Base-by-base conservation (phyloP, 2,888 invertebrate species). In the Yponomeuta evonymella region DNA sequence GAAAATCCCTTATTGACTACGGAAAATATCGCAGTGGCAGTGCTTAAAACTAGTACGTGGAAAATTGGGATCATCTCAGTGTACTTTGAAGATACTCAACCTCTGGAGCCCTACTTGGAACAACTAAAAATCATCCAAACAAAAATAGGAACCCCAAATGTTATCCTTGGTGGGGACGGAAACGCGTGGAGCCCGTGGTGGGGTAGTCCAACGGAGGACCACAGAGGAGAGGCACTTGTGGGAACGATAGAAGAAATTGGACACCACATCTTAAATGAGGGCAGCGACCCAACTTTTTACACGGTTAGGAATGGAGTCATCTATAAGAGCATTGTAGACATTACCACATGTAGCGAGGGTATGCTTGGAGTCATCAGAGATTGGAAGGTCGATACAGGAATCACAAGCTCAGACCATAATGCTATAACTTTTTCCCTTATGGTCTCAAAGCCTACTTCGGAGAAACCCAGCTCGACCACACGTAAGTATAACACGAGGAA, bases 151-250 rank as follows among this genome's bases (percentile, higher is more conserved):
- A 62, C 43, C 1, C 51, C 58, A 11, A 72, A 68, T 9, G 1
- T 74, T 10, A 58, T 75, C 2, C 51, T 77, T n/a, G 76, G 71
- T 29, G 76, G 76, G 0, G 77, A 76, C 65, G 71, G 69, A 6
- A 77, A 77, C 33, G 74, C 76, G 0, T 72, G 72, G 73, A 76
- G 73, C 33, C 30, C 51, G 1, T 75, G 75, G 75, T 76, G 76
- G 76, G 74, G 75, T 2, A 75, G 76, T 23, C 36, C 2, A 33
- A 33, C 33, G 5, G 33, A 33, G 33, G 33, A 33, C 33, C 33
- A 33, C 33, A 2, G 33, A 33, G 33, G 33, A 33, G 33, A 33
- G 33, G 33, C 33, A 33, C 33, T 33, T 33, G 33, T 33, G 33
- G 33, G 33, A 33, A 33, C 33, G 33, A 33, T 33, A 33, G 33